These are phyloP conservation scores for Orgyia antiqua DNA, from an alignment of 2,888 invertebrate genomes.

Conservation along the genomic window DNA sequence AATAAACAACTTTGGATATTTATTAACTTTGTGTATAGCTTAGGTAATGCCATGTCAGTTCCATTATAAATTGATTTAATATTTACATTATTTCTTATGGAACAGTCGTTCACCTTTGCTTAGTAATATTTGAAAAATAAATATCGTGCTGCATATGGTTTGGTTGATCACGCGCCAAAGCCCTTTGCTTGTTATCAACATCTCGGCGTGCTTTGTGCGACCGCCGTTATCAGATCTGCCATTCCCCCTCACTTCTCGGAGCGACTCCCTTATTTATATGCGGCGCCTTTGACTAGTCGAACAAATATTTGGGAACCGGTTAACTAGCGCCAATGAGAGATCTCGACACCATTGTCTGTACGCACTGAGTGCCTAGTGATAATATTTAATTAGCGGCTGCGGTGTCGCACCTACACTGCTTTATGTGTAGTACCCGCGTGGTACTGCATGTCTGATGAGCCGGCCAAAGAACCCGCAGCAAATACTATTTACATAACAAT, in stretches of 20 bases:
- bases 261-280: slow-evolving; percentile 53
- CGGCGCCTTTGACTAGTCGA: slow-evolving; percentile 67
- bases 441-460: slow-evolving; percentile 42
- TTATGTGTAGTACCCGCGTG: slow-evolving; percentile 30
- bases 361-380: slow-evolving; percentile 60
- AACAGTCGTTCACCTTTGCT: slow-evolving; percentile 3
- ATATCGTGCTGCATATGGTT: slow-evolving; percentile 37
- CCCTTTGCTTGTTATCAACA: slow-evolving; percentile 48
- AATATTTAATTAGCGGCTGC: slow-evolving; percentile 74
- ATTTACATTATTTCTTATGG: slow-evolving; percentile 5
- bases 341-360: slow-evolving; percentile 63
- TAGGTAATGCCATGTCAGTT: not conserved
- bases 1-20: slow-evolving; percentile 11
- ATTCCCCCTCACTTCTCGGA: slow-evolving; percentile 34
- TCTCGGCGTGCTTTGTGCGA: slow-evolving; percentile 55
- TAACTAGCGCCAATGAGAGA: slow-evolving; percentile 68
- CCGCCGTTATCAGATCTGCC: slow-evolving; percentile 60
- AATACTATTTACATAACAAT: slow-evolving; percentile 56
- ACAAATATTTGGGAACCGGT: slow-evolving; percentile 71
- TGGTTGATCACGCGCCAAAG: slow-evolving; percentile 40
- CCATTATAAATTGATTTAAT: not conserved
- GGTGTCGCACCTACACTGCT: slow-evolving; percentile 64
- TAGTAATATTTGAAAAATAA: slow-evolving; percentile 33
- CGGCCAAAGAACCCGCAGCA: slow-evolving; percentile 56
- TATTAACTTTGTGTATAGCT: slow-evolving; percentile 9